Evolutionary conservation across 2,797 vertebrate species (phyloP).

Genomic region (Nyctalus aviator): DNA sequence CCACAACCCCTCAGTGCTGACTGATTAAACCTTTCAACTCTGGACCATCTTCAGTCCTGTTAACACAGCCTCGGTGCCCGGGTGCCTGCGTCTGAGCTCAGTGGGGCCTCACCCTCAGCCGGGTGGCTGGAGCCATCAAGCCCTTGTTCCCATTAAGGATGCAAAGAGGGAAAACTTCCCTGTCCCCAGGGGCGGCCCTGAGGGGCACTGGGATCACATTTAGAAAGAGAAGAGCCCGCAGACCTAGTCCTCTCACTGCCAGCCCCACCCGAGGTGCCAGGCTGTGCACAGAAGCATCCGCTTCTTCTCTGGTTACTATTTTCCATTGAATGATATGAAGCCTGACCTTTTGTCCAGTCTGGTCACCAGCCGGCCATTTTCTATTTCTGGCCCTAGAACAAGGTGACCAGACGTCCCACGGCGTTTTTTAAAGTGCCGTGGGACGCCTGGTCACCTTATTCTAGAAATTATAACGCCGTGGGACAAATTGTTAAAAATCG

Average conservation of each 20-base stretch:
- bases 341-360: conserved; percentile 72
- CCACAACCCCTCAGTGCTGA: background rate
- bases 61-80: background rate
- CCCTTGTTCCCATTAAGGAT: background rate
- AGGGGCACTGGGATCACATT: background rate
- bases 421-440: too few species aligned
- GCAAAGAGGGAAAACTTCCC: background rate
- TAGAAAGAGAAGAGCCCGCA: background rate
- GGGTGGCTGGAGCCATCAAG: background rate
- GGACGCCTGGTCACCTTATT: too few species aligned
- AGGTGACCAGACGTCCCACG: too few species aligned
- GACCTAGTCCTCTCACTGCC: background rate
- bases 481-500: too few species aligned
- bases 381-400: conserved; percentile 83
- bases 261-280: background rate
- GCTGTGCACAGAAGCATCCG: background rate
- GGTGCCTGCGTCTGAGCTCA: background rate
- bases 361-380: conserved; percentile 74
- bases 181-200: background rate
- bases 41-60: background rate
- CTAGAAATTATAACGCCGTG: too few species aligned
- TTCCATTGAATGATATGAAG: conserved; percentile 72
- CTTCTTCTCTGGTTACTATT: conserved; percentile 42
- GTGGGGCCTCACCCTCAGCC: background rate
- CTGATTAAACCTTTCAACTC: conserved; percentile 16